These are phyloP conservation scores for Leucopsar rothschildi DNA, from an alignment of 2,113 vertebrate genomes.

Conservation along the genomic window DNA sequence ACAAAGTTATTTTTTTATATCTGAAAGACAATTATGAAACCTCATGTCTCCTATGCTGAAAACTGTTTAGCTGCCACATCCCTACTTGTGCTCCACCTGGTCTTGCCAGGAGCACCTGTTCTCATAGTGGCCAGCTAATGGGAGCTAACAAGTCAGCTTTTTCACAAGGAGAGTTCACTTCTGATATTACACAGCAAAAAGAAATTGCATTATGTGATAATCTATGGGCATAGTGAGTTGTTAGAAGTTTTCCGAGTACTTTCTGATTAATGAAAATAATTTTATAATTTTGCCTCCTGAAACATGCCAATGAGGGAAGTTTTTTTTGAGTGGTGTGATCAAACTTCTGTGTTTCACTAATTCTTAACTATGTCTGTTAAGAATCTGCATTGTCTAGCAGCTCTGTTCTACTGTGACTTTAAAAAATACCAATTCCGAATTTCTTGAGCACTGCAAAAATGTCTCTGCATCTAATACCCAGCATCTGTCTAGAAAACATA, in stretches of 20 bases:
- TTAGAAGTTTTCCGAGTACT: not conserved
- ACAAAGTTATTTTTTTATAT: not conserved
- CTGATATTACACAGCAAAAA: not conserved
- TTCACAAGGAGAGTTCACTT: not conserved
- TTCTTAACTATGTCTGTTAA: not conserved
- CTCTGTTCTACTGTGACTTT: not conserved
- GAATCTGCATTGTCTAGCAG: not conserved
- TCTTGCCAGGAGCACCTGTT: not conserved
- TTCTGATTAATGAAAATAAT: not conserved
- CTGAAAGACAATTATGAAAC: not conserved
- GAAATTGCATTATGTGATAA: not conserved
- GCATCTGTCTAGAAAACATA: conserved; percentile 68
- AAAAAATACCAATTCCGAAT: not conserved
- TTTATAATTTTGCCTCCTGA: not conserved
- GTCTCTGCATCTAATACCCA: conserved; percentile 59
- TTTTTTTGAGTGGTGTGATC: not conserved
- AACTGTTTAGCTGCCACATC: not conserved
- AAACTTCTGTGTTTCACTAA: not conserved
- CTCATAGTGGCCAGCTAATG: not conserved
- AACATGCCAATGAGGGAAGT: rapidly evolving
- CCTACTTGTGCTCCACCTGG: not conserved
- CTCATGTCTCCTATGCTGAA: not conserved
- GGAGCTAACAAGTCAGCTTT: not conserved
- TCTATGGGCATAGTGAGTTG: not conserved
- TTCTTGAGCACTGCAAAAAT: not conserved